phyloP scores from a whole-genome alignment of 2,888 invertebrate species.

The Phyllotreta cruciferae region DNA sequence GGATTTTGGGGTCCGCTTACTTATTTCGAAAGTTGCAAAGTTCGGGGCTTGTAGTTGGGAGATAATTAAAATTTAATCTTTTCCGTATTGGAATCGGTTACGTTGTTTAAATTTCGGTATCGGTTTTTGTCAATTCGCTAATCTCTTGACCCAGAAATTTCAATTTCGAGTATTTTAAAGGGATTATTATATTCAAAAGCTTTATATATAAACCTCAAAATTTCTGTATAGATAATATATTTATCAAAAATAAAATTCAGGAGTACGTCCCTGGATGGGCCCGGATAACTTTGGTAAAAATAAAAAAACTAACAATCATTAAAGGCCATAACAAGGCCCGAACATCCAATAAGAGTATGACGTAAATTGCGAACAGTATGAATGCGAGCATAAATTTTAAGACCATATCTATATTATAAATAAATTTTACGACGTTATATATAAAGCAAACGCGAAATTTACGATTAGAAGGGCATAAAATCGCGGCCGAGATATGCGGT shows the following conservation, averaged over 20 bases:
- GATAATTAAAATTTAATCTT: constrained; percentile 7
- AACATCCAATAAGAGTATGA: constrained; percentile 12
- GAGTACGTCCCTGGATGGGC: too few species aligned
- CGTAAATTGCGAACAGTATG: constrained; percentile 20
- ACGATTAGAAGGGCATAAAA: constrained; percentile 46
- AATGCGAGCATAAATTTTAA: constrained; percentile 22
- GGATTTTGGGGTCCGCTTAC: neutral
- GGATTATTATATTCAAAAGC: too few species aligned
- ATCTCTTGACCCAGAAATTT: neutral
- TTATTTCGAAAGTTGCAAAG: neutral
- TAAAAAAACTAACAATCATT: too few species aligned
- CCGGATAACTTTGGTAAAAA: too few species aligned
- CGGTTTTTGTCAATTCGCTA: neutral
- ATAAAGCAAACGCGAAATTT: constrained; percentile 43
- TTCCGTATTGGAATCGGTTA: neutral
- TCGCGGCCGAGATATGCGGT: constrained; percentile 39
- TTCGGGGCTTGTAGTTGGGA: constrained; percentile 6
- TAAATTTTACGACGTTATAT: constrained; percentile 35
- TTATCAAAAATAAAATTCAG: too few species aligned
- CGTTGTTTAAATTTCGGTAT: constrained; percentile 1
- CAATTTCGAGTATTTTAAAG: too few species aligned
- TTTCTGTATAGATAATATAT: too few species aligned
- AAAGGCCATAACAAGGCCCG: constrained; percentile 1
- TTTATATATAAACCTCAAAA: too few species aligned
- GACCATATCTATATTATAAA: constrained; percentile 33